Base-by-base conservation (phyloP, 2,113 vertebrate genomes). In the Labeo rohita region DNA sequence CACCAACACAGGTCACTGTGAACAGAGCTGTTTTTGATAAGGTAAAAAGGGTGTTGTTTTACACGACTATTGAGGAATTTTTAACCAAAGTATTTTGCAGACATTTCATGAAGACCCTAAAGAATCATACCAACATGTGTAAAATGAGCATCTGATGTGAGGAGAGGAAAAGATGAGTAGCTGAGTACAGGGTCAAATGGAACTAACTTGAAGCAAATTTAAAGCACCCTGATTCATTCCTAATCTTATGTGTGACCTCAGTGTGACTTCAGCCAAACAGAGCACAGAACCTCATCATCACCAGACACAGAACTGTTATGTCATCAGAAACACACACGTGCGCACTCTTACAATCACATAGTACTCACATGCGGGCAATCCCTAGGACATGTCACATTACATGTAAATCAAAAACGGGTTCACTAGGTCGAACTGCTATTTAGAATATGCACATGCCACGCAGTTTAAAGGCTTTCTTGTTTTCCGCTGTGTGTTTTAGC, bases 391-490 rank as follows among this genome's bases (percentile, higher is more conserved):
- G 45, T 36, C 73, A 66, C 74, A 66, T 45, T 5, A 16, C 6
- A 77, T 77, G 10, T 65, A 65, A 65, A 77, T 85, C 56, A 85
- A 49, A 75, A 75, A 54, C 10, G n/a, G 5, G 28, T 52, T 85
- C 43, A 85, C 45, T 63, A 84, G 16, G 43, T 61, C 8, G 34
- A 84, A 65, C 70, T 28, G 47, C n/a, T 84, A 8, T 74, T 34
- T 47, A n/a, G 15, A 18, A 23, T 63, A 34, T 75, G 52, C 52
- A 76, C 18, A 7, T 59, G 8, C 15, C 52, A 59, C 52, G 18
- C 76, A 39, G 23, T 56, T 78, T 56, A 78, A 78, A 56, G 15
- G 28, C 50, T 78, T 78, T 15, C 45, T 7, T 52, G 18, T 50
- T 49, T 50, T 18, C 28, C 54, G 8, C 8, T 54, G 0, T 75